These are phyloP conservation scores for Myxocyprinus asiaticus DNA, from an alignment of 2,113 vertebrate species.

Conservation along the genomic window DNA sequence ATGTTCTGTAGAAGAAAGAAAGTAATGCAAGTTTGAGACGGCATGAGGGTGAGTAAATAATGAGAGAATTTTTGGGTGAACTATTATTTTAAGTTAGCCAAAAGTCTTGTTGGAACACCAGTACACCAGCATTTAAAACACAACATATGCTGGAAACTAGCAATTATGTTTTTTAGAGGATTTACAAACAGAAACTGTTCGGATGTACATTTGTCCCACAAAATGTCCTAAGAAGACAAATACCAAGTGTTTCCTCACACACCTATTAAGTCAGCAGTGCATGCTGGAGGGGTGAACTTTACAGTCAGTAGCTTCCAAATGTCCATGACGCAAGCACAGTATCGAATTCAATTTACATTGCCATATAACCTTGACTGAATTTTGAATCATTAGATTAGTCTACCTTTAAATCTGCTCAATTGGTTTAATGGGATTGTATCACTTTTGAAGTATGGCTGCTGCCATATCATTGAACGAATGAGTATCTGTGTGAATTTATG, in stretches of 20 bases:
- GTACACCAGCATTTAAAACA: no score
- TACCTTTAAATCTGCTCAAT: constrained; percentile 61
- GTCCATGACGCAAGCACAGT: constrained; percentile 58
- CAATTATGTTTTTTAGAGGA: no score
- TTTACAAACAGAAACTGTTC: neutral
- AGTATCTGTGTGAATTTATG: constrained; percentile 15
- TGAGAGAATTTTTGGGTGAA: no score
- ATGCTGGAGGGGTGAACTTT: constrained; percentile 59
- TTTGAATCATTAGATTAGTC: constrained; percentile 73
- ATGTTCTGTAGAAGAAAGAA: no score
- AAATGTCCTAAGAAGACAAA: no score
- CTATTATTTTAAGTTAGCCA: no score
- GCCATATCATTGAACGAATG: constrained; percentile 1
- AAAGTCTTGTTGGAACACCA: no score
- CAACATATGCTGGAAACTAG: no score
- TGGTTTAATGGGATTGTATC: constrained; percentile 66
- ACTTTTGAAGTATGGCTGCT: constrained; percentile 37
- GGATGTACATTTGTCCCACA: neutral
- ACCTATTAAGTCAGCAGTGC: neutral
- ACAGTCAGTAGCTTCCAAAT: constrained; percentile 65
- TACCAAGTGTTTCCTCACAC: no score
- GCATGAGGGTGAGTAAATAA: no score
- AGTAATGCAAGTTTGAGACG: no score
- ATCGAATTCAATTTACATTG: constrained; percentile 72
- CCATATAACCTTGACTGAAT: constrained; percentile 70